Evolutionary conservation across 2,113 vertebrate species (phyloP).

Genomic region (Nesoenas mayeri): DNA sequence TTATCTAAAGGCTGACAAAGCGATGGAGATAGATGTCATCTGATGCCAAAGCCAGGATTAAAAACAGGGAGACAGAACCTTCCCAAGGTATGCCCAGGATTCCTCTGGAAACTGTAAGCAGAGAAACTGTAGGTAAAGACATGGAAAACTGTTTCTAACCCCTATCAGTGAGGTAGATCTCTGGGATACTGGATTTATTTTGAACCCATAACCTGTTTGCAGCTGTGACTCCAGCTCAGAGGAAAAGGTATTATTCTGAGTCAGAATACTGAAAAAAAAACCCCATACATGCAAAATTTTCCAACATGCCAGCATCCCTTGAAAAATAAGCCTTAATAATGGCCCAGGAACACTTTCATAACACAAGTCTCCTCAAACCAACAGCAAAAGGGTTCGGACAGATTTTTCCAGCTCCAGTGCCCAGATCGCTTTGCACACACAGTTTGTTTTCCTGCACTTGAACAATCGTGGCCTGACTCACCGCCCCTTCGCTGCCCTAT

Average conservation of each 20-base stretch:
- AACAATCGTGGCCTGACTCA: constrained; percentile 41
- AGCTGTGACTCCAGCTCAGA: background rate
- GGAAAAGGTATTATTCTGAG: background rate
- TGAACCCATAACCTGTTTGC: background rate
- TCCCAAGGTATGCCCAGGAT: background rate
- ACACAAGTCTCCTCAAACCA: background rate
- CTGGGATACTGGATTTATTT: background rate
- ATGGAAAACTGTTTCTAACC: background rate
- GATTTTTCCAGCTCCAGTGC: background rate
- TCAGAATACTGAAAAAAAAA: constrained; percentile 33
- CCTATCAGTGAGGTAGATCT: background rate
- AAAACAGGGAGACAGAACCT: background rate
- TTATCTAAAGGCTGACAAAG: constrained; percentile 38
- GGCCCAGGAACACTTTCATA: background rate
- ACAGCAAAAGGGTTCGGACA: background rate
- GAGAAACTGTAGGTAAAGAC: background rate
- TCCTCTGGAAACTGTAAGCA: background rate
- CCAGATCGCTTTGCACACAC: constrained; percentile 32
- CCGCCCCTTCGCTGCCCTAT: background rate
- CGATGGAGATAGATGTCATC: background rate
- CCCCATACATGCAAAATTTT: background rate
- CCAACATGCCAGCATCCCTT: background rate
- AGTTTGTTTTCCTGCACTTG: constrained; percentile 42
- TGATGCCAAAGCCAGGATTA: constrained; percentile 7
- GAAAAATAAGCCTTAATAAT: constrained; percentile 38